Evolutionary conservation across 2,797 vertebrate genomes (phyloP).

Genomic region (Amblyopsis hoosieri): DNA sequence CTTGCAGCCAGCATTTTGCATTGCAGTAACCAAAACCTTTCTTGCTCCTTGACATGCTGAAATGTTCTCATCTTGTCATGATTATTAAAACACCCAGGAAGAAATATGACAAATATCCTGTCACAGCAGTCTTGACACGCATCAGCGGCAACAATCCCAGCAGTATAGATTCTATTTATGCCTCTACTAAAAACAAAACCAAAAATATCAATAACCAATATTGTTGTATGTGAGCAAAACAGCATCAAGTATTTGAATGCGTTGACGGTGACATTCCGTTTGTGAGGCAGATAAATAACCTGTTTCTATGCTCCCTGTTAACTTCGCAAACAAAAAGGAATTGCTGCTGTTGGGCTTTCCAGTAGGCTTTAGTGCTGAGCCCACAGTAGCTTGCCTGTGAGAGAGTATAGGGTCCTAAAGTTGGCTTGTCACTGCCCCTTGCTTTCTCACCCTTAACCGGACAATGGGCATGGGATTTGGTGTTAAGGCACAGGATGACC

Average conservation of each 20-base stretch:
- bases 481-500: constrained; percentile 87
- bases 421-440: constrained; percentile 80
- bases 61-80: constrained; percentile 61
- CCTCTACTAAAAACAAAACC: constrained; percentile 23
- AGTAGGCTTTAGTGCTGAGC: constrained; percentile 67
- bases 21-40: constrained; percentile 12
- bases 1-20: constrained; percentile 25
- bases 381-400: constrained; percentile 65
- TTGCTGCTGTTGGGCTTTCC: constrained; percentile 61
- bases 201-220: constrained; percentile 70
- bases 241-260: constrained; percentile 47
- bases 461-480: constrained; percentile 92
- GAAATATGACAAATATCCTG: constrained; percentile 68
- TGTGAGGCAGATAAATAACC: constrained; percentile 10
- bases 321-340: constrained; percentile 67
- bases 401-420: constrained; percentile 75
- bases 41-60: constrained; percentile 54
- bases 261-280: constrained; percentile 51
- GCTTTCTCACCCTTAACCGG: constrained; percentile 90
- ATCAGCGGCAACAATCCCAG: constrained; percentile 58
- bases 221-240: constrained; percentile 64
- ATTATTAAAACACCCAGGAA: constrained; percentile 57
- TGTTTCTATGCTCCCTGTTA: constrained; percentile 52
- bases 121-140: constrained; percentile 63
- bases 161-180: constrained; percentile 57